Percentiles rank a stretch among this genome's conserved stretches.
phyloP scores from a whole-genome alignment of 2,888 invertebrate genomes.

The Chrysodeixis includens region DNA sequence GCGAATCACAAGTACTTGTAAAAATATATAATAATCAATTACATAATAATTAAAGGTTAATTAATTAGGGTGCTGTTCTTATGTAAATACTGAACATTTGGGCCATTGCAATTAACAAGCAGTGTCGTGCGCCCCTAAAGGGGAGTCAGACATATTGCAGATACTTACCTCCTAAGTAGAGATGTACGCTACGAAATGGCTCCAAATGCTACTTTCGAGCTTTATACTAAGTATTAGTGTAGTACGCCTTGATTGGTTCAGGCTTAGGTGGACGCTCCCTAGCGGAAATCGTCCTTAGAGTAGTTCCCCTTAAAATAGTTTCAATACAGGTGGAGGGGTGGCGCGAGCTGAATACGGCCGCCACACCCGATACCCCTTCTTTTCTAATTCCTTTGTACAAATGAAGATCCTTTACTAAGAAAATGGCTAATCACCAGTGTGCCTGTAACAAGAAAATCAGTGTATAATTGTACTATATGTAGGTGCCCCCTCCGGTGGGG shows the following conservation, averaged over 20 bases:
- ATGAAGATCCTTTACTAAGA: conserved; percentile 33
- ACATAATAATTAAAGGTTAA: background rate
- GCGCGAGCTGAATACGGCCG: conserved; percentile 5
- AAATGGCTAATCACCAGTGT: conserved; percentile 53
- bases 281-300: conserved; percentile 17
- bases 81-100: background rate
- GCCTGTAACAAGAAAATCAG: conserved; percentile 38
- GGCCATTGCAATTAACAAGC: background rate
- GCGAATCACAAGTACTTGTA: conserved; percentile 21
- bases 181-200: conserved; percentile 11
- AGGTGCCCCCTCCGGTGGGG: conserved; percentile 22
- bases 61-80: background rate
- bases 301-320: conserved; percentile 27
- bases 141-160: background rate
- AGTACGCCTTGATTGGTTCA: conserved; percentile 10
- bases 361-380: conserved; percentile 24
- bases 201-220: background rate
- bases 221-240: conserved; percentile 14
- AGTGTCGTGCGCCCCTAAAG: background rate
- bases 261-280: conserved; percentile 10
- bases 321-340: conserved; percentile 28
- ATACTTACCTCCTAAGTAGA: background rate
- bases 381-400: conserved; percentile 51
- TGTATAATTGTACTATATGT: conserved; percentile 28
- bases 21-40: background rate